Evolutionary conservation across 2,113 vertebrate species (phyloP).

Genomic region (Paradoxurus hermaphroditus): DNA sequence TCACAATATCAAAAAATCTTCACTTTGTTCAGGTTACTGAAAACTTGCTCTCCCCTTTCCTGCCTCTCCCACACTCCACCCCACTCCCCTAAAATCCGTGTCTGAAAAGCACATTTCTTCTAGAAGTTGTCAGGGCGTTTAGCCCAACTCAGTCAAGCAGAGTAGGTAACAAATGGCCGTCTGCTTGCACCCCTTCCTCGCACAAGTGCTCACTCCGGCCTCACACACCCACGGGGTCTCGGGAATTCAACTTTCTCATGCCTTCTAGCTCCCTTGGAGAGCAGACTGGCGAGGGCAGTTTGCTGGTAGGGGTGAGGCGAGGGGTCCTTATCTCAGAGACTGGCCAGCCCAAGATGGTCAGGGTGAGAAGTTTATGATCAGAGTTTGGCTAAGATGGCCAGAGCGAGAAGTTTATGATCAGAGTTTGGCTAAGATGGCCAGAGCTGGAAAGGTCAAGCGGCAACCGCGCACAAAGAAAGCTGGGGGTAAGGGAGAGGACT

Average conservation of each 20-base stretch:
- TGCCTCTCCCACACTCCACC: no score
- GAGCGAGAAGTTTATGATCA: not conserved
- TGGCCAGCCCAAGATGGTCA: no score
- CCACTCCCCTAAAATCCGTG: not conserved
- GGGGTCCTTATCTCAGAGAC: not conserved
- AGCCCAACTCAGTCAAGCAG: not conserved
- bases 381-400: not conserved
- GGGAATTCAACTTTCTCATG: not conserved
- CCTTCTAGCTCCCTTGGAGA: not conserved
- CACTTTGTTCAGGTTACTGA: not conserved
- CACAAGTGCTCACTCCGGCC: not conserved
- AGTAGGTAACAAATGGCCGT: not conserved
- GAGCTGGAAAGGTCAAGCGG: not conserved
- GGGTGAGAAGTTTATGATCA: not conserved
- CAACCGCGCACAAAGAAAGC: not conserved
- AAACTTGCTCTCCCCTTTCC: no score
- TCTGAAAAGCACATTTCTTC: not conserved
- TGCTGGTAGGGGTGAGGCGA: rapidly evolving
- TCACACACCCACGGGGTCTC: not conserved
- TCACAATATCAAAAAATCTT: not conserved
- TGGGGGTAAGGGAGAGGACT: not conserved
- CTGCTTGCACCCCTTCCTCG: not conserved
- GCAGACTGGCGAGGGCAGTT: no score
- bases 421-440: not conserved
- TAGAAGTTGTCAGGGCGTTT: not conserved